A percentile compares a stretch with the other conserved stretches of the same genome.
These are phyloP conservation scores for Thrips palmi DNA, from an alignment of 1,140 invertebrate genomes.

Conservation along the genomic window DNA sequence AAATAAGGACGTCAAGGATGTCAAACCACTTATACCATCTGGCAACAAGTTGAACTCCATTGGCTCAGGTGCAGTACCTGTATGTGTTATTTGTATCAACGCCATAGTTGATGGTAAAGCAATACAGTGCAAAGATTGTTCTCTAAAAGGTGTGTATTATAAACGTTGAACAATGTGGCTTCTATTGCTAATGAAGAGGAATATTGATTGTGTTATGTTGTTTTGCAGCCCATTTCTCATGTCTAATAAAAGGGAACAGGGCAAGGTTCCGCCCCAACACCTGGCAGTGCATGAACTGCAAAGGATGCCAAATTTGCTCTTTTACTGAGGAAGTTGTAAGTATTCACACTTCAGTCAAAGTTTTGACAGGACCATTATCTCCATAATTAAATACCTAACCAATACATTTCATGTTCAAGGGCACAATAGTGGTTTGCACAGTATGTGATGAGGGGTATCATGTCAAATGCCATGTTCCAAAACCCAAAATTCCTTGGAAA, in stretches of 20 bases:
- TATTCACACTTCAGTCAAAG: background rate
- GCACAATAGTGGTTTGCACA: conserved; percentile 47
- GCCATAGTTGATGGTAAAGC: too few species aligned
- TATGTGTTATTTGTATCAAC: too few species aligned
- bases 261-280: background rate
- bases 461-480: conserved; percentile 47
- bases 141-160: too few species aligned
- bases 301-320: conserved; percentile 11
- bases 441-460: conserved; percentile 70
- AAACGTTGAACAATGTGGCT: too few species aligned
- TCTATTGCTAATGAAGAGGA: too few species aligned
- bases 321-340: conserved; percentile 10
- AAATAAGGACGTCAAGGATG: too few species aligned
- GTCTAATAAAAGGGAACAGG: conserved; percentile 9
- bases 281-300: conserved; percentile 14
- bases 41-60: too few species aligned
- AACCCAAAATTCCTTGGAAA: conserved; percentile 22
- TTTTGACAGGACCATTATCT: too few species aligned
- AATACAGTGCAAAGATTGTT: too few species aligned
- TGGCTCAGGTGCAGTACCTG: too few species aligned
- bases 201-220: conserved; percentile 4
- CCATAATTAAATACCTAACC: too few species aligned
- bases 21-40: too few species aligned
- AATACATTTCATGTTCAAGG: conserved; percentile 1
- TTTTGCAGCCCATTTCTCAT: conserved; percentile 13